Conservation (phyloP, 2,113 vertebrate species). For the Bothrops jararaca region DNA sequence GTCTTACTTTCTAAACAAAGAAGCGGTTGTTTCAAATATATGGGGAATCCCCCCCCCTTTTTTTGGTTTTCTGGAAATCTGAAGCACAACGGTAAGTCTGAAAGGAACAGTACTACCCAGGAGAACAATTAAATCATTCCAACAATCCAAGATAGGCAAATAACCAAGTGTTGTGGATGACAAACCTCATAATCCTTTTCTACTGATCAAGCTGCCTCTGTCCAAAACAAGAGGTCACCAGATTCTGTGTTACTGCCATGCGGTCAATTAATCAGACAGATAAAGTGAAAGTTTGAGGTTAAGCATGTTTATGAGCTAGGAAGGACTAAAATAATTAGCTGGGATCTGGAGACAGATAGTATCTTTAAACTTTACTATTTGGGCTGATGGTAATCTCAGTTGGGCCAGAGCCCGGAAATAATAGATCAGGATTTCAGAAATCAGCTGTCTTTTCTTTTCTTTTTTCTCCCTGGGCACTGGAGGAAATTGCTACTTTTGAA, state of each 20-base stretch:
- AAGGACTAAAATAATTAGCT: slow-evolving; percentile 2
- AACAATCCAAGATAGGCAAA: neutral
- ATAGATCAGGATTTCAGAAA: neutral
- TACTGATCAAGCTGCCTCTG: neutral
- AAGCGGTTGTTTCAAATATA: neutral
- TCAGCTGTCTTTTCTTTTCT: rapidly evolving
- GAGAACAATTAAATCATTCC: neutral
- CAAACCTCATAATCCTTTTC: neutral
- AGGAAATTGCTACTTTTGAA: slow-evolving; percentile 38
- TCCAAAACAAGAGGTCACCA: neutral
- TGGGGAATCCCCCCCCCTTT: neutral
- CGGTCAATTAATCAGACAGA: neutral
- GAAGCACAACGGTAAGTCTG: neutral
- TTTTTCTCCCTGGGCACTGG: neutral
- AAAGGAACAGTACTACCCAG: neutral
- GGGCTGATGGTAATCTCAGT: slow-evolving; percentile 36
- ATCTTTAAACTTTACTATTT: slow-evolving; percentile 34
- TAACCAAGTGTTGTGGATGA: neutral
- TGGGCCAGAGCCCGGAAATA: slow-evolving; percentile 15
- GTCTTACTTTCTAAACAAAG: neutral
- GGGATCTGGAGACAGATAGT: slow-evolving; percentile 36
- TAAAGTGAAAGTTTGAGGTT: neutral
- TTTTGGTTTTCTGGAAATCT: neutral
- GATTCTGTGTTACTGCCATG: neutral
- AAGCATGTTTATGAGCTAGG: rapidly evolving